Evolutionary conservation across 64 coral and sea anemone species (phyloP), one percentile per base, ranked within the genome.

Genomic region (Catalaphyllia jardinei): DNA sequence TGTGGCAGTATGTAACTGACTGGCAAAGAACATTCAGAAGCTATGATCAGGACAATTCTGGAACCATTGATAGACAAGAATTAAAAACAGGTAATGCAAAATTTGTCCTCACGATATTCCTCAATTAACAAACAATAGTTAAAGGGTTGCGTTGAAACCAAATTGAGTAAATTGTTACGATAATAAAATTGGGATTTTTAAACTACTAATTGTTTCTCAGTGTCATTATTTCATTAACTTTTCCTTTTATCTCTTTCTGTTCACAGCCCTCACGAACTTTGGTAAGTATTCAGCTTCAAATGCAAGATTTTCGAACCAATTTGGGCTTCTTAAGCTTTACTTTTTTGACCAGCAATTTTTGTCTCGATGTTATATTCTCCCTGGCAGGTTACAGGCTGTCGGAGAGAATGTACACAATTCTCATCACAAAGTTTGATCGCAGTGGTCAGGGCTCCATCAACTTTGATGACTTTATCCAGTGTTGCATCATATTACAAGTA

Each of bases 401-500:
- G 31, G 95, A 98, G 13, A 89, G 55, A 42, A 94, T 98, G 52
- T 98, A 98, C 38, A 59, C 79, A 24, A 88, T 98, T 82, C 78
- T 98, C 8, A 91, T 98, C 4, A 91, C 79, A 59, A 99, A 95
- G 89, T 99, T 99, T 99, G 97, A 99, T 79, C 79, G 91, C 28
- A 87, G 79, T 67, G 96, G 89, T 27, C 33, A 60, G 71, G 91
- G 88, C 12, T 89, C 87, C 11, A 95, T 98, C 72, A 62, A 86
- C 60, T 98, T 98, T 88, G 96, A 98, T 88, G 96, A 98, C 74
- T 98, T 98, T 77, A 98, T 98, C 29, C 96, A 98, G 59, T 98
- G 96, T 31, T 98, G 93, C 87, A 90, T 98, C 14, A 77, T 98
- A 17, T 79, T 98, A 64, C 89, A 98, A 93, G 96, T 98, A 85